Evolutionary conservation across 2,888 invertebrate species (phyloP), one percentile per base, ranked within the genome.

Genomic region (Asteroscopus sphinx): DNA sequence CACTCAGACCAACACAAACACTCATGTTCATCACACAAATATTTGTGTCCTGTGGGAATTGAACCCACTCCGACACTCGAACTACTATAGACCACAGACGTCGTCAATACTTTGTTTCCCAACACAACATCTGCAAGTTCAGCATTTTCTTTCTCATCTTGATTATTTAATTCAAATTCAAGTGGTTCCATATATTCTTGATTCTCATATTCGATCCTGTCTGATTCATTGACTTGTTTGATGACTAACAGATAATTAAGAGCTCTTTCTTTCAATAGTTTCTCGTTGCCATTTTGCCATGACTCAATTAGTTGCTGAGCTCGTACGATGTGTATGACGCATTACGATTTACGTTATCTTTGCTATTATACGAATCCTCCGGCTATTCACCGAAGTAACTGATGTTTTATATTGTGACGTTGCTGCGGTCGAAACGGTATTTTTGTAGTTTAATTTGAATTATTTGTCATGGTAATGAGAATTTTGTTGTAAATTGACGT

Each of bases 251-350:
- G 40, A 28, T 58, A 39, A 61, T 58, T 55, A 47, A 53, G 32
- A 39, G 46, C 37, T 49, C 46, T 57, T 57, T 70, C 33, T 71
- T 37, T 26, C n/a, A 46, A 36, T 13, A 15, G 58, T 45, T 54
- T 61, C 58, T 60, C 55, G 42, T 62, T 41, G 45, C 21, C 49
- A 58, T n/a, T n/a, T n/a, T n/a, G n/a, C n/a, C n/a, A 30, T 63
- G 55, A 75, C 49, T 75, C 76, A 75, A 56, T 30, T 54, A 36
- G 46, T 45, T 61, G 32, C 28, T 53, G 8, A 30, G 53, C 47
- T 66, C 53, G 39, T 53, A 49, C 28, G 37, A 47, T 44, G 15
- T 4, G 17, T 33, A 25, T 73, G 72, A 73, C 73, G 71, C 72
- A 71, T 53, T 58, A 21, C 1, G 4, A 21, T 4, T 21, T 21